A percentile compares a stretch with the other conserved stretches of the same genome.
These are phyloP conservation scores for Alloplasta piceator DNA, from an alignment of 2,888 invertebrate genomes.

Conservation along the genomic window DNA sequence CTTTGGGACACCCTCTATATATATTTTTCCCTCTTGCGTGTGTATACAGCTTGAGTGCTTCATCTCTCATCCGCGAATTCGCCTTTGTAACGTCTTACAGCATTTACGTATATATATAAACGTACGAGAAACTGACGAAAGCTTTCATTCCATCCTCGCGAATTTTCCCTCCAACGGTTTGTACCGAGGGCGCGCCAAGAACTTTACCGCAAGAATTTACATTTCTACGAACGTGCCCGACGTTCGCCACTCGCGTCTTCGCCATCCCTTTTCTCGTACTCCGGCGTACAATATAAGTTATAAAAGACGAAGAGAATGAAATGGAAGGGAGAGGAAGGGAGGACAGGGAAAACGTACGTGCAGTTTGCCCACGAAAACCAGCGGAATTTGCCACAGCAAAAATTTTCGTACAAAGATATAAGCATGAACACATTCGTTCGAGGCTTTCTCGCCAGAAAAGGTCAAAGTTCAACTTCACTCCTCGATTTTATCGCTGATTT, in stretches of 20 bases:
- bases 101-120: slow-evolving; percentile 24
- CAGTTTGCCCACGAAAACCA: slow-evolving; percentile 58
- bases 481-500: no score
- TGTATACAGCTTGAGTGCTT: slow-evolving; percentile 46
- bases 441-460: no score
- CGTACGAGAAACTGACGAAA: slow-evolving; percentile 62
- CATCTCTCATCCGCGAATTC: slow-evolving; percentile 26
- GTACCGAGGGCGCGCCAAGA: slow-evolving; percentile 61
- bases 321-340: not conserved
- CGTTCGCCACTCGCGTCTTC: slow-evolving; percentile 57
- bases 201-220: slow-evolving; percentile 71
- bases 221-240: slow-evolving; percentile 67
- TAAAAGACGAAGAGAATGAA: slow-evolving; percentile 23
- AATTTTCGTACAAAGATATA: not conserved
- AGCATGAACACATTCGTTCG: not conserved
- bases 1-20: slow-evolving; percentile 23
- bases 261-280: slow-evolving; percentile 61
- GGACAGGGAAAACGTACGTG: slow-evolving; percentile 52
- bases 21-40: slow-evolving; percentile 7
- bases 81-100: slow-evolving; percentile 50
- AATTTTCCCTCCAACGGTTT: slow-evolving; percentile 58
- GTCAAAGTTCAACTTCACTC: no score
- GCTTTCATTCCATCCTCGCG: slow-evolving; percentile 65
- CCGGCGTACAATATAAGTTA: slow-evolving; percentile 58
- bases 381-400: slow-evolving; percentile 43